Evolutionary conservation across 1,140 invertebrate genomes (phyloP), one percentile per base, ranked within the genome.

Genomic region (Subanguina moxae): DNA sequence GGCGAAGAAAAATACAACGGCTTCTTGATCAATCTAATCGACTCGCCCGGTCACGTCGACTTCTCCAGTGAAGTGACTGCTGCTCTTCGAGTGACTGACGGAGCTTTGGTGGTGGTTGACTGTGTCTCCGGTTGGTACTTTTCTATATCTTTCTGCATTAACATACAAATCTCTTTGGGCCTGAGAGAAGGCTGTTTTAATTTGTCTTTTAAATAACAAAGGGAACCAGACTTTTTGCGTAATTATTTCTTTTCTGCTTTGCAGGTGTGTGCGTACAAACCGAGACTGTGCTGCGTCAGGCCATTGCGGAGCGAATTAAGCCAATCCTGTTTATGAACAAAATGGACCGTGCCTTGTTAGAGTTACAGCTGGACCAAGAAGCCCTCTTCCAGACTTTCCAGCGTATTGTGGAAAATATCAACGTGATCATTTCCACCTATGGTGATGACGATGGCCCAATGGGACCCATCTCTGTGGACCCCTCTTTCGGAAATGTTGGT

Each of bases 311-410:
- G 86, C 90, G 94, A 83, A 97, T 98, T 80, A 96, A 96, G 89
- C 94, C 94, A 63, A 92, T 97, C 78, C 87, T 97, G 71, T 97
- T 98, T 89, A 97, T 97, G 94, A 97, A 98, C 90, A 97, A 97
- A 86, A 97, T 98, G 94, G 95, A 98, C 86, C 90, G 94, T 80
- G 94, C 80, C 61, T 87, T 97, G 45, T 86, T 97, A 1, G 94
- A 97, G 84, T 70, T 76, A 13, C 93, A 97, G 84, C 86, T 97
- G 74, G 93, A 92, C 59, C 88, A 90, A 75, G 96, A 99, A 87
- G 93, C 96, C 84, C 86, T 99, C 21, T 99, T 94, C 85, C 95
- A 98, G 86, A 97, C 93, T 82, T 99, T 99, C 89, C 93, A 96
- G 86, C 90, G 94, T 87, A 97, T 97, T 85, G 93, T 98, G 78